Percentiles rank a stretch among this genome's conserved stretches.
These are phyloP conservation scores for Erebia epiphron DNA, from an alignment of 2,888 invertebrate genomes.

Conservation along the genomic window DNA sequence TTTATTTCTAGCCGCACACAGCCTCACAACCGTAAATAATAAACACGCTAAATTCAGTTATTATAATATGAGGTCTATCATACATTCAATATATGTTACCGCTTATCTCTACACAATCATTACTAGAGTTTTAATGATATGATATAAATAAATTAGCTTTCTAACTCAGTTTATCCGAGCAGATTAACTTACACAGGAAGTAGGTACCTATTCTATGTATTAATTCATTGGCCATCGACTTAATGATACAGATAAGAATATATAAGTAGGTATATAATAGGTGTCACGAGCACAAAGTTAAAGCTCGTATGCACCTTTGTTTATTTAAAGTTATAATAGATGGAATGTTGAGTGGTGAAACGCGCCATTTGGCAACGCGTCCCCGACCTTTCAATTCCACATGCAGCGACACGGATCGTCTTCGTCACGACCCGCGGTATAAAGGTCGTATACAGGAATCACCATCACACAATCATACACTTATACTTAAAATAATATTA, in stretches of 20 bases:
- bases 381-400: conserved; percentile 70
- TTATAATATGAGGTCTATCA: conserved; percentile 28
- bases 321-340: conserved; percentile 44
- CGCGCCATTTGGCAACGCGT: conserved; percentile 65
- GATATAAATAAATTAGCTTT: conserved; percentile 40
- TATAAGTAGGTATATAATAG: background rate
- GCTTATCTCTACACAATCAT: conserved; percentile 39
- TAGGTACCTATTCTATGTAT: conserved; percentile 11
- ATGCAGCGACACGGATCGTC: conserved; percentile 60
- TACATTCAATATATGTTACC: conserved; percentile 41
- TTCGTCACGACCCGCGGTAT: conserved; percentile 54
- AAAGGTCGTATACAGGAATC: conserved; percentile 53
- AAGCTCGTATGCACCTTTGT: conserved; percentile 23
- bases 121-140: conserved; percentile 38
- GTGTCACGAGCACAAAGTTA: background rate
- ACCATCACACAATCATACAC: conserved; percentile 37
- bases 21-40: conserved; percentile 58
- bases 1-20: conserved; percentile 65
- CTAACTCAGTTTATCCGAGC: conserved; percentile 26
- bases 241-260: conserved; percentile 22
- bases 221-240: conserved; percentile 28
- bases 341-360: conserved; percentile 73
- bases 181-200: conserved; percentile 36
- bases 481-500: conserved; percentile 43
- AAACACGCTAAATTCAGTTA: conserved; percentile 45